These are phyloP conservation scores for Pimpla rufipes DNA, from an alignment of 2,888 invertebrate species.

Conservation along the genomic window DNA sequence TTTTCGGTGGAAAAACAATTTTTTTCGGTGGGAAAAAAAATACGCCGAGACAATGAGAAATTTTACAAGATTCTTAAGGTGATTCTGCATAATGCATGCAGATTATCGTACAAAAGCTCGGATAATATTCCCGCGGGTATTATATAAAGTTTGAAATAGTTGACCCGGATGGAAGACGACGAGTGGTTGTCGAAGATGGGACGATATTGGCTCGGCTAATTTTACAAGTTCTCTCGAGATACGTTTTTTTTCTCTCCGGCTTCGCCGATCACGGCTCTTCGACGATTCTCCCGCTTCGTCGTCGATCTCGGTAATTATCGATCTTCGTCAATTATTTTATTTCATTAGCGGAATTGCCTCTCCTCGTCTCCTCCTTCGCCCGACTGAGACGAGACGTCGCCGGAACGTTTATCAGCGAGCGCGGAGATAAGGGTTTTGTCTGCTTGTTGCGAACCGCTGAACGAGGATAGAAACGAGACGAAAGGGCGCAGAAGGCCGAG, in stretches of 20 bases:
- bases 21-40: too few relatives aligned
- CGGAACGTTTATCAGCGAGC: not conserved
- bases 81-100: too few relatives aligned
- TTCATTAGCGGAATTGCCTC: not conserved
- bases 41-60: too few relatives aligned
- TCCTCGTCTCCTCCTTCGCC: not conserved
- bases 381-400: not conserved
- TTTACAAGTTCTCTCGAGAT: constrained; percentile 13
- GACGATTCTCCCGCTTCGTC: not conserved
- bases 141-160: not conserved
- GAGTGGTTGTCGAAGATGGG: not conserved
- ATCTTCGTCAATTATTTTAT: constrained; percentile 6
- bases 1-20: not conserved
- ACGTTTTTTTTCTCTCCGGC: not conserved
- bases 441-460: not conserved
- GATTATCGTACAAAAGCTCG: too few relatives aligned
- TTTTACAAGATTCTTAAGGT: too few relatives aligned
- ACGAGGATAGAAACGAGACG: not conserved
- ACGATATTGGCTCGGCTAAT: constrained; percentile 10
- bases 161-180: constrained; percentile 2
- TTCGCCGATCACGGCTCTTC: not conserved
- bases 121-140: too few relatives aligned
- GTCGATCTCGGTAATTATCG: constrained; percentile 29
- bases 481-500: too few relatives aligned
- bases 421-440: not conserved